phyloP scores from a whole-genome alignment of 2,888 invertebrate genomes.

The Eupithecia inturbata region DNA sequence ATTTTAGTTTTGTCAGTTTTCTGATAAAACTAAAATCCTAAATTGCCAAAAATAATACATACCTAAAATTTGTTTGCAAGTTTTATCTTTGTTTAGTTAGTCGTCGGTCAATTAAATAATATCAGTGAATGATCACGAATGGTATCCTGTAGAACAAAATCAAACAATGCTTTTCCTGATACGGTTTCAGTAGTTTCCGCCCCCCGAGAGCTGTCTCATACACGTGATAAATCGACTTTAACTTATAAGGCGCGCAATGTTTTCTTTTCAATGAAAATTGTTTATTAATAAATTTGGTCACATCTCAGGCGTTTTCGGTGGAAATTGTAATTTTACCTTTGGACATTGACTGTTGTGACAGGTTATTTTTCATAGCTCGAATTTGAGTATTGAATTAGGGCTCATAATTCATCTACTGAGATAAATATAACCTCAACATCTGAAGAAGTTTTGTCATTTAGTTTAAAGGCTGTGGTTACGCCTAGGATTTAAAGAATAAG shows the following conservation, averaged over 20 bases:
- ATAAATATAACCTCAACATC: neutral
- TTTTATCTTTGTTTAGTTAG: neutral
- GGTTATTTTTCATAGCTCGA: constrained; percentile 28
- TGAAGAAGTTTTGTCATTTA: neutral
- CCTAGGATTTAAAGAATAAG: neutral
- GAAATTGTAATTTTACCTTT: constrained; percentile 41
- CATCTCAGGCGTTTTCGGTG: constrained; percentile 42
- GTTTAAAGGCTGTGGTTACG: neutral
- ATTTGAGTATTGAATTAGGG: neutral
- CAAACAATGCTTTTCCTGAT: constrained; percentile 50
- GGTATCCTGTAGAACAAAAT: constrained; percentile 41
- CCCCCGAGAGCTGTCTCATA: constrained; percentile 67
- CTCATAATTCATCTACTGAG: neutral
- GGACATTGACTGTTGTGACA: constrained; percentile 37
- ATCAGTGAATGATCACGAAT: constrained; percentile 26
- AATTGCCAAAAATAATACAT: neutral
- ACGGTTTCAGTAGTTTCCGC: constrained; percentile 47
- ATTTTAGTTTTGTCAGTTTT: neutral
- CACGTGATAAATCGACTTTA: constrained; percentile 72
- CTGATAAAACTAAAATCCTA: neutral
- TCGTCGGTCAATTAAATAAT: constrained; percentile 16
- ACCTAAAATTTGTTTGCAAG: neutral
- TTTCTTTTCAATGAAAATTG: constrained; percentile 54
- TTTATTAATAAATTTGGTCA: constrained; percentile 54
- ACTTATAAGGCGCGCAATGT: constrained; percentile 62